Percentiles rank a stretch among this genome's conserved stretches.
phyloP scores from a whole-genome alignment of 2,797 vertebrate species.

The Neopelma chrysocephalum region DNA sequence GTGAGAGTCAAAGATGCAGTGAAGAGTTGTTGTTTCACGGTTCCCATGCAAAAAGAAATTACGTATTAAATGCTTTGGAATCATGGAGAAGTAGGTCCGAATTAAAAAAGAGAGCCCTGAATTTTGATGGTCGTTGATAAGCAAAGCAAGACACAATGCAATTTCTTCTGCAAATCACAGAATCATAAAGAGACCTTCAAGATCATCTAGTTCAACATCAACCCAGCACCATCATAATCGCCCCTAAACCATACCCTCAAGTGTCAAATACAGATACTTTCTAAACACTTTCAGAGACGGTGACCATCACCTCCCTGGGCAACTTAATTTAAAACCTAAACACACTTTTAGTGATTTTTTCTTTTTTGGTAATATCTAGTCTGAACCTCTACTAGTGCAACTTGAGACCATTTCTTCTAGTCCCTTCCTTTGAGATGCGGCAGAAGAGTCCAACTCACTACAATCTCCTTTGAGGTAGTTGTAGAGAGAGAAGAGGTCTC shows the following conservation, averaged over 20 bases:
- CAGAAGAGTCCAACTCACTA: not conserved
- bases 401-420: not conserved
- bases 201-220: not conserved
- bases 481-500: not conserved
- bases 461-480: not conserved
- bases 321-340: not conserved
- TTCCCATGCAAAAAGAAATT: not conserved
- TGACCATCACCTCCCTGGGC: not conserved
- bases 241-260: not conserved
- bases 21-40: not conserved
- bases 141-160: not conserved
- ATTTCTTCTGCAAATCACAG: not conserved
- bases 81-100: not conserved
- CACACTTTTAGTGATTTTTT: not conserved
- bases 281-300: not conserved
- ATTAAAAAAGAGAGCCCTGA: not conserved
- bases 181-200: not conserved
- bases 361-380: not conserved
- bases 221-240: not conserved
- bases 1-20: not conserved
- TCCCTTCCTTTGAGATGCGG: not conserved
- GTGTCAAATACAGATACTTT: not conserved
- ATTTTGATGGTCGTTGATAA: not conserved
- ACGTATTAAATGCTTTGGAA: not conserved
- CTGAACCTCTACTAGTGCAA: not conserved